Base-by-base conservation (phyloP, 2,888 invertebrate species). In the Pammene aurita region DNA sequence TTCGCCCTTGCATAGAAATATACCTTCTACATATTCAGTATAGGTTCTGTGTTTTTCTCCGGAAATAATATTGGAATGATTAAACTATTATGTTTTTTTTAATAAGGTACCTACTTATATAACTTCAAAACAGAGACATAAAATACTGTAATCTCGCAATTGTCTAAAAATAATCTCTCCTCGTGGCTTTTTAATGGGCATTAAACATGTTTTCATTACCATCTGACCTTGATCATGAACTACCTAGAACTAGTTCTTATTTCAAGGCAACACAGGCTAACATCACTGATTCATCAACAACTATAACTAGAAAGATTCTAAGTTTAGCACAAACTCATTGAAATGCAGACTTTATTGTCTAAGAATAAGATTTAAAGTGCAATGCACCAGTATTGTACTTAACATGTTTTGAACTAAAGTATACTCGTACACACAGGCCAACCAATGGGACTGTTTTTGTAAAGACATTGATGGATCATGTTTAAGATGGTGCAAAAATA, bases 401-500 rank as follows among this genome's bases (percentile, higher is more conserved):
- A 50, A 26, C 10, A 5, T 18, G 50, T 54, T 54, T 54, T 13
- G 7, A 54, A 26, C 13, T 34, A 13, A 34, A 0, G 18, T 10
- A 26, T 5, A 61, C 0, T 1, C 10, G 46, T 7, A 38, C 34
- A 46, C 35, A 16, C 16, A 35, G 10, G 35, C 35, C 58, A 34
- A 60, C 50, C 34, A 48, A 62, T 62, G 41, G 50, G 26, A 5
- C 35, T 61, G 61, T 61, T 62, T 62, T 62, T 62, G 50, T 52
- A 14, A 14, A 62, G 62, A 52, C 62, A 9, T n/a, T 62, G 62
- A 62, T 62, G 38, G 62, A 62, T 62, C 38, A 5, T 26, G 50
- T 62, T 62, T 62, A 46, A 41, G 62, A 62, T 50, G 48, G 18
- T 38, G 50, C 62, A 38, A 52, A 58, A 62, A 62, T 61, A 61